Evolutionary conservation across 2,888 invertebrate species (phyloP), one percentile per base, ranked within the genome.

Genomic region (Melanostoma scalare): DNA sequence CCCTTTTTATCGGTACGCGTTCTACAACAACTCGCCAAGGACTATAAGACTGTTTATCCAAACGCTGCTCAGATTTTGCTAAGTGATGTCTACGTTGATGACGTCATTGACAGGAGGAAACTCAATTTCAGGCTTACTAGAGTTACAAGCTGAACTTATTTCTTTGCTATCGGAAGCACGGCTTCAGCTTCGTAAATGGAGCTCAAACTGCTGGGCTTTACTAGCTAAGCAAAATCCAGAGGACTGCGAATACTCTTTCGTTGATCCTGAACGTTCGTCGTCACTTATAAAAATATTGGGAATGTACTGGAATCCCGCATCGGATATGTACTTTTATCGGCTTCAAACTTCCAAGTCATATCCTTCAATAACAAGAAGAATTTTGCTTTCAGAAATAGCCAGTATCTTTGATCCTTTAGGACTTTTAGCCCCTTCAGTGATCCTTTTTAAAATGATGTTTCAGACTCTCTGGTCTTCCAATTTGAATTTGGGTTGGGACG

Each of bases 61-160:
- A 73, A 58, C 8, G 85, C 82, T 3, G 40, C 72, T 9, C 53
- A 10, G 6, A 67, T 75, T 8, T 20, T 87, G 31, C 10, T 79
- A 5, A 69, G 74, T 6, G 81, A 86, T 35, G 73, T 85, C 20
- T 86, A 85, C 35, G 85, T 86, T 4, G 85, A 86, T 20, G 86
- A 85, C 31, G 67, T 86, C 2, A 40, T 85, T n/a, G 46, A 72
- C 81, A 0, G 85, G 33, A 9, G 77, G 76, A 3, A 31, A 52
- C 5, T 69, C 84, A 9, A 61, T 75, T 20, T 35, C 56, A 31
- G 55, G 40, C 3, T 20, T 48, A 9, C 30, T 50, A 3, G 48
- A 44, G n/a, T 60, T 85, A 6, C 65, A 69, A 8, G 9, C 63
- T 20, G 85, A 82, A 1, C 46, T 80, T 3, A 61, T 85, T 6